Evolutionary conservation across 1,140 invertebrate genomes (phyloP).

Genomic region (Polypedilum vanderplanki): DNA sequence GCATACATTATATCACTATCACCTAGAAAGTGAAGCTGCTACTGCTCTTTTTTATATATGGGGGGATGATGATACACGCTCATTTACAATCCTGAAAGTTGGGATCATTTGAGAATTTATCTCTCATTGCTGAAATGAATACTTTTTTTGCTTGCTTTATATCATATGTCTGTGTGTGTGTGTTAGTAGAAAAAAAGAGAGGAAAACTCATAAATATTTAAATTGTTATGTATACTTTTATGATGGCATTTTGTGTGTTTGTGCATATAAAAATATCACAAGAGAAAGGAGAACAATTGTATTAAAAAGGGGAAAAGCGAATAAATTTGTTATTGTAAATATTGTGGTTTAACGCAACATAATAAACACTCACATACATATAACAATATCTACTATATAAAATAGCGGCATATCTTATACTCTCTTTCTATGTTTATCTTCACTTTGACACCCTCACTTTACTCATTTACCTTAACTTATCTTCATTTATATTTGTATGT

Average conservation of each 20-base stretch:
- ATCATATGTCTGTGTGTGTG: neutral
- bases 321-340: slow-evolving; percentile 16
- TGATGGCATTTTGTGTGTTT: slow-evolving; percentile 22
- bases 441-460: slow-evolving; percentile 6
- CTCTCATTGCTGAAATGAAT: slow-evolving; percentile 3
- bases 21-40: neutral
- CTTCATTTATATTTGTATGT: too few relatives aligned
- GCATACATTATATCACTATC: neutral
- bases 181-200: neutral
- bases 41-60: too few relatives aligned
- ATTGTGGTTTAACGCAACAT: slow-evolving; percentile 6
- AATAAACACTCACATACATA: neutral
- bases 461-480: neutral
- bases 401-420: too few relatives aligned
- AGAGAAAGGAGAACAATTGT: neutral
- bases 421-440: neutral
- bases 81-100: neutral
- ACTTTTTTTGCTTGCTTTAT: neutral
- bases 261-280: neutral
- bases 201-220: slow-evolving; percentile 26
- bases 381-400: neutral
- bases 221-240: slow-evolving; percentile 23
- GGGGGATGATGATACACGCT: neutral
- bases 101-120: slow-evolving; percentile 13
- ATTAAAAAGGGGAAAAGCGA: neutral